Conservation (phyloP, 2,797 vertebrate genomes). For the Poeciliopsis infans region DNA sequence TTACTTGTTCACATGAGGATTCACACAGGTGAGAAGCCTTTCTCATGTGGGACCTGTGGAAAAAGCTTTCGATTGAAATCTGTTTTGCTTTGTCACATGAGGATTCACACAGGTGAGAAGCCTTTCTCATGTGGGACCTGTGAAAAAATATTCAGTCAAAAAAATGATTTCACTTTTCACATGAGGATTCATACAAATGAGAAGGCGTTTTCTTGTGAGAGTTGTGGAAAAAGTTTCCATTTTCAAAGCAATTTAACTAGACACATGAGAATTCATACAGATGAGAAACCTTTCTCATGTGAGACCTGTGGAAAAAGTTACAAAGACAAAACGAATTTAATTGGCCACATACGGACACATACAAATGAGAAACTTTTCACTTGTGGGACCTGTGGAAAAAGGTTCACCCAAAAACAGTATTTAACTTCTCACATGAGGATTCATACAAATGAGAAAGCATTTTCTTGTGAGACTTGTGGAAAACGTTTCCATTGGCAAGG, state of each 20-base stretch:
- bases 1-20: neutral
- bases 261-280: neutral
- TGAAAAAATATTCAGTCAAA: neutral
- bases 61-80: neutral
- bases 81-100: too few relatives aligned
- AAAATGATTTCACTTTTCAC: neutral
- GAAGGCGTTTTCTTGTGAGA: neutral
- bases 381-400: too few relatives aligned
- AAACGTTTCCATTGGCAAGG: too few relatives aligned
- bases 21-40: neutral
- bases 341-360: too few relatives aligned
- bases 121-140: neutral
- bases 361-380: too few relatives aligned
- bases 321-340: too few relatives aligned
- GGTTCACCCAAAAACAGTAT: too few relatives aligned
- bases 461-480: too few relatives aligned
- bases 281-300: neutral
- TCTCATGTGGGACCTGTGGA: neutral
- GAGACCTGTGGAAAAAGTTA: neutral
- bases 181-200: neutral
- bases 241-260: neutral
- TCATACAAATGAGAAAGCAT: too few relatives aligned
- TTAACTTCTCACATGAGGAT: too few relatives aligned
- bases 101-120: too few relatives aligned
- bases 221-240: neutral